Percentiles rank a stretch among this genome's conserved stretches.
Conservation (phyloP, 2,113 vertebrate species). For the Callopanchax toddi region DNA sequence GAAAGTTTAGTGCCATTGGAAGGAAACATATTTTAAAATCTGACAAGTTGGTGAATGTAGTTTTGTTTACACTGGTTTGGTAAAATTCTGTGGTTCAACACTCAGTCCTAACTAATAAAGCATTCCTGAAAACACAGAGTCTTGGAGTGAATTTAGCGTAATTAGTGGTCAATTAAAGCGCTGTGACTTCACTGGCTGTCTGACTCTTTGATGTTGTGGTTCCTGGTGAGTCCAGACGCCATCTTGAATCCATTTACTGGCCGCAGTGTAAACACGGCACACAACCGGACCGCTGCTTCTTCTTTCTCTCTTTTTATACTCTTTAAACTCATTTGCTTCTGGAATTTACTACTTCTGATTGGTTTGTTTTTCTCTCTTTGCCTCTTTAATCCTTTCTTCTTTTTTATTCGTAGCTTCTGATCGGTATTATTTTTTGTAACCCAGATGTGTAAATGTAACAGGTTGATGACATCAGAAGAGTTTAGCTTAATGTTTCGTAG, state of each 20-base stretch:
- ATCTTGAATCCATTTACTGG: slow-evolving; percentile 90
- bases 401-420: background rate
- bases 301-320: slow-evolving; percentile 50
- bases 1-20: slow-evolving; percentile 13
- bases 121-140: slow-evolving; percentile 1
- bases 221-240: slow-evolving; percentile 82
- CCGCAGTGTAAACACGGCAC: slow-evolving; percentile 84
- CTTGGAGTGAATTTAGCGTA: slow-evolving; percentile 79
- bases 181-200: slow-evolving; percentile 78
- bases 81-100: background rate
- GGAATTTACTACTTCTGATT: slow-evolving; percentile 5
- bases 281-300: slow-evolving; percentile 35
- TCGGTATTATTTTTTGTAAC: no score
- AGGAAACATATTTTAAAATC: background rate
- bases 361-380: slow-evolving; percentile 22
- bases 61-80: background rate
- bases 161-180: slow-evolving; percentile 88
- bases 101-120: background rate
- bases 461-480: no score
- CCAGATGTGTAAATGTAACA: no score
- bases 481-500: no score
- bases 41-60: background rate
- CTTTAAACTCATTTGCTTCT: slow-evolving; percentile 55
- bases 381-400: slow-evolving; percentile 3
- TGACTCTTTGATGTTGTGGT: slow-evolving; percentile 84